Conservation (phyloP, 2,888 invertebrate genomes). For the Xestia sexstrigata region DNA sequence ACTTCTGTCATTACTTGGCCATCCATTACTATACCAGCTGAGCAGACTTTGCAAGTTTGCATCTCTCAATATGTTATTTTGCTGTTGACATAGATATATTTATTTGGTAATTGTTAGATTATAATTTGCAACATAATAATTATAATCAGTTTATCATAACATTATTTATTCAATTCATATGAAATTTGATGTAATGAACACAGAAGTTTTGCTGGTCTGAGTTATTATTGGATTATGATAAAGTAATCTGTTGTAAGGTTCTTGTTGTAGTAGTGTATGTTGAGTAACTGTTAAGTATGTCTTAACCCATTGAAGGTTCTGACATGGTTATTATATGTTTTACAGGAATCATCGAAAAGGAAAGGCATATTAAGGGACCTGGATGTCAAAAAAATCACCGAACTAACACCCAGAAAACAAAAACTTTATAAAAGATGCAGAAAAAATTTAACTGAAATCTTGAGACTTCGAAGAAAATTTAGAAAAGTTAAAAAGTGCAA, state of each 20-base stretch:
- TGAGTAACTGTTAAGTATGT: constrained; percentile 4
- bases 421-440: constrained; percentile 11
- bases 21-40: too few species aligned
- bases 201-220: neutral
- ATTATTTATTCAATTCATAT: neutral
- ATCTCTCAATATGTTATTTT: too few species aligned
- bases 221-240: neutral
- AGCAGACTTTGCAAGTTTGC: too few species aligned
- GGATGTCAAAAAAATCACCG: neutral
- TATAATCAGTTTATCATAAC: neutral
- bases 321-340: neutral
- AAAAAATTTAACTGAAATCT: neutral
- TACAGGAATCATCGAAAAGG: too few species aligned
- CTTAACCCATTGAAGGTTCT: neutral
- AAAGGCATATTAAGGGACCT: neutral
- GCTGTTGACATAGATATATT: too few species aligned
- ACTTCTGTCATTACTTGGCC: too few species aligned
- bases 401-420: constrained; percentile 11
- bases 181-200: neutral
- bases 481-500: constrained; percentile 5
- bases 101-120: neutral
- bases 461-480: constrained; percentile 9
- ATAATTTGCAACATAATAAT: neutral
- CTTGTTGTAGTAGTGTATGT: neutral
- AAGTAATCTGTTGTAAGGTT: neutral